Base-by-base conservation (phyloP, 2,888 invertebrate species). In the Escarpia spicata region DNA sequence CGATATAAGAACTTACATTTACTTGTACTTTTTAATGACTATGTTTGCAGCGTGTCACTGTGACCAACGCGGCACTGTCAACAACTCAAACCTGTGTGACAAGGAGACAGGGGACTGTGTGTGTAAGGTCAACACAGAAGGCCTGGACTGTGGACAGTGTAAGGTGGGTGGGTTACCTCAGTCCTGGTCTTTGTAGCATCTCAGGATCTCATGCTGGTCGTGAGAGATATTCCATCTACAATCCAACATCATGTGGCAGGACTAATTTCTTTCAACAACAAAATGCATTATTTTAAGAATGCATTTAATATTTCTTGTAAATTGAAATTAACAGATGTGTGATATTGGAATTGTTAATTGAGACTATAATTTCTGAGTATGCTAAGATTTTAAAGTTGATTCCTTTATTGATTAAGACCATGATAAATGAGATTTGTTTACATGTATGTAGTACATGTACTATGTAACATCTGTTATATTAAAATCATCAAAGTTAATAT, bases 71-170 rank as follows among this genome's bases (percentile, higher is more conserved):
- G 95, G 95, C 9, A 94, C 94, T 26, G 10, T 93, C 0, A 94
- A 94, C 92, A 93, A 92, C 92, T 93, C 93, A n/a, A 94, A 94
- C 91, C 91, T 93, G 58, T 95, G 95, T 93, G 93, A 95, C 94
- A 95, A 94, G 90, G 44, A 52, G 19, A 94, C 93, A n/a, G 95
- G 95, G 10, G 31, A 92, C 10, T 95, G 95, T 93, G 44, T 93
- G 19, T 95, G 95, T 92, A 95, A 95, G 92, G 60, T 91, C 3
- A 94, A 95, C 93, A 94, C 94, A 0, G 52, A 94, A 26, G 95
- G 95, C 1, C 12, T 43, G 9, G 91, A 90, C 10, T 95, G 95
- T 92, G 93, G 93, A 91, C 89, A 43, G 3, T 95, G 95, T 92
- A 94, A 95, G 95, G 95, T 95, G 75, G n/a, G 91, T 92, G 19